Conservation (phyloP, 2,113 vertebrate genomes). For the Elanus axillaris region DNA sequence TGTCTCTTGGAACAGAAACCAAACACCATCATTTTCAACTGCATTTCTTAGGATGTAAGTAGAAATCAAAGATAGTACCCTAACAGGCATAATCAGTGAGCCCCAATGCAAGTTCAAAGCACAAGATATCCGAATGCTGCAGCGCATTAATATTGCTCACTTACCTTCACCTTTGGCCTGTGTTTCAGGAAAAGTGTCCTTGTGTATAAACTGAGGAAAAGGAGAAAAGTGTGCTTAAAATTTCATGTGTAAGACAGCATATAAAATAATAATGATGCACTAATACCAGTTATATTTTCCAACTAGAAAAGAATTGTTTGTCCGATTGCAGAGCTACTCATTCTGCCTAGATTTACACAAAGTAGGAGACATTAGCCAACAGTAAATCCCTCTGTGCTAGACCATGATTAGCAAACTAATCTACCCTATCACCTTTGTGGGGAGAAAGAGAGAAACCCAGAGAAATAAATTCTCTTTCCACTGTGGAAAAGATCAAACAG, state of each 20-base stretch:
- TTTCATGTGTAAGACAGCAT: background rate
- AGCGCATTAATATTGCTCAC: background rate
- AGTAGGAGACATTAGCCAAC: background rate
- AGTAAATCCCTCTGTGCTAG: background rate
- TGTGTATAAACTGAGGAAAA: conserved; percentile 86
- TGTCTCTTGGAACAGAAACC: background rate
- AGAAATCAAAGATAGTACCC: background rate
- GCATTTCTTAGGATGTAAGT: background rate
- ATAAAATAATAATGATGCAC: background rate
- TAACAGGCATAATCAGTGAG: background rate
- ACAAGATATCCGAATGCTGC: background rate
- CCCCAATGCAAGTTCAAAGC: background rate
- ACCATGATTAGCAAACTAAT: background rate
- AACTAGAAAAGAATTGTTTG: background rate
- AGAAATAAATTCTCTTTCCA: background rate
- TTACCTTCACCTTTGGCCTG: conserved; percentile 93
- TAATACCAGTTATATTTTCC: background rate
- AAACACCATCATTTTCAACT: background rate
- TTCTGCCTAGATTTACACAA: background rate
- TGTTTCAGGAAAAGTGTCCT: conserved; percentile 92
- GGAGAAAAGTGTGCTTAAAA: background rate
- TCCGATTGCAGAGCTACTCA: background rate
- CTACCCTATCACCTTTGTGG: background rate
- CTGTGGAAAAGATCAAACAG: background rate
- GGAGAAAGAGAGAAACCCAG: background rate